Conservation (phyloP, 2,888 invertebrate genomes). For the Clepsis dumicolana region DNA sequence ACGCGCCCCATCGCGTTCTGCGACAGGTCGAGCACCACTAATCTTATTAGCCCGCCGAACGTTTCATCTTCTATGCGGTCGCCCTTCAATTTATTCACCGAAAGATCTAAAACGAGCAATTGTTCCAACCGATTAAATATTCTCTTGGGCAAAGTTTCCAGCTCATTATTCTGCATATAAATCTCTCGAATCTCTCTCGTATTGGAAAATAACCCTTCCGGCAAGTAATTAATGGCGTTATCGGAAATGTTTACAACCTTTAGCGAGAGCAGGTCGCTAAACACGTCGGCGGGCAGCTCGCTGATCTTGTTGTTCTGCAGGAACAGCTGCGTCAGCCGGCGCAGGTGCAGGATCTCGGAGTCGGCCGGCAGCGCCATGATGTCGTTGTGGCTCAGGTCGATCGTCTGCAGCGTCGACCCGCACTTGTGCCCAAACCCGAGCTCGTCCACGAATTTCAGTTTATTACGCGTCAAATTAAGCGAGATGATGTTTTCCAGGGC, state of each 20-base stretch:
- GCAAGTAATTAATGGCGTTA: conserved; percentile 93
- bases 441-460: conserved; percentile 91
- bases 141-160: conserved; percentile 93
- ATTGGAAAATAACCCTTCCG: conserved; percentile 92
- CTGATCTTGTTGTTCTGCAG: conserved; percentile 94
- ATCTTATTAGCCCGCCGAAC: conserved; percentile 93
- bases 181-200: conserved; percentile 93
- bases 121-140: conserved; percentile 94
- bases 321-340: conserved; percentile 92
- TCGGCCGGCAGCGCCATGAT: conserved; percentile 90
- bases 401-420: conserved; percentile 90
- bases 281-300: conserved; percentile 91
- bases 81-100: conserved; percentile 94
- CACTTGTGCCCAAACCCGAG: conserved; percentile 89
- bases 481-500: conserved; percentile 92
- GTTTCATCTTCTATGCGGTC: conserved; percentile 95
- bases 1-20: conserved; percentile 93
- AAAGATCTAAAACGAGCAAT: conserved; percentile 94
- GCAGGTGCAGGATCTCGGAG: conserved; percentile 91
- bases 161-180: conserved; percentile 94
- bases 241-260: conserved; percentile 94
- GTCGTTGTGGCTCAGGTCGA: conserved; percentile 94
- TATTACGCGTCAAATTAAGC: conserved; percentile 94
- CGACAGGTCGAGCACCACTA: conserved; percentile 94
- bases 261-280: conserved; percentile 92